Conservation (phyloP, 1,140 invertebrate genomes). For the Latrodectus geometricus region DNA sequence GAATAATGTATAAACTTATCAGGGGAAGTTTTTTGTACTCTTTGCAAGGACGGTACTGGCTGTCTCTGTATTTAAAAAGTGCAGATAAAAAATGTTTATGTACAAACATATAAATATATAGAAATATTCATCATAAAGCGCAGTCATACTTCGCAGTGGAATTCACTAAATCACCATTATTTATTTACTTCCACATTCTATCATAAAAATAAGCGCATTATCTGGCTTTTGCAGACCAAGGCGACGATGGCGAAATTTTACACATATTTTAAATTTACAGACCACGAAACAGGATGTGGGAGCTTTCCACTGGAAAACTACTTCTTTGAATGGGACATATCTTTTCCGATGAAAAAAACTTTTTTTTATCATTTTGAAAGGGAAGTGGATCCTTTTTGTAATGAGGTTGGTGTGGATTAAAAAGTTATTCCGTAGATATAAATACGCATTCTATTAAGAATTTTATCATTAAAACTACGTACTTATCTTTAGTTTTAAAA, state of each 20-base stretch:
- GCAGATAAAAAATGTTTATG: too few species aligned
- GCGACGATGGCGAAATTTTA: background rate
- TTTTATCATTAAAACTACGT: background rate
- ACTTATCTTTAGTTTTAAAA: background rate
- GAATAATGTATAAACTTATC: too few species aligned
- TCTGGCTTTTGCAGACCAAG: background rate
- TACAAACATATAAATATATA: background rate
- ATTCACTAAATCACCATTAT: constrained; percentile 2
- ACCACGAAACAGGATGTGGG: background rate
- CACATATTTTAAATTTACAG: background rate
- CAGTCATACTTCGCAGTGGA: background rate
- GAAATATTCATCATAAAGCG: background rate
- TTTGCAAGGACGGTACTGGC: too few species aligned
- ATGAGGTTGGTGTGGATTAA: background rate
- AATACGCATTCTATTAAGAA: background rate
- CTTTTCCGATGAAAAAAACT: background rate
- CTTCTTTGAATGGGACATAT: background rate
- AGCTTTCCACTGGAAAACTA: background rate
- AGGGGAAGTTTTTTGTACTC: too few species aligned
- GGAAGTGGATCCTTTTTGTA: background rate
- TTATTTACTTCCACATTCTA: background rate
- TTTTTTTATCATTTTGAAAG: background rate
- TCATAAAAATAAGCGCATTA: background rate
- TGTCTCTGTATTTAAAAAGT: too few species aligned
- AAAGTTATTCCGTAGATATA: background rate